Percentiles rank a stretch among this genome's conserved stretches.
Conservation (phyloP, 37 sponge, comb jelly and placozoan genomes). For the Beroe ovata region DNA sequence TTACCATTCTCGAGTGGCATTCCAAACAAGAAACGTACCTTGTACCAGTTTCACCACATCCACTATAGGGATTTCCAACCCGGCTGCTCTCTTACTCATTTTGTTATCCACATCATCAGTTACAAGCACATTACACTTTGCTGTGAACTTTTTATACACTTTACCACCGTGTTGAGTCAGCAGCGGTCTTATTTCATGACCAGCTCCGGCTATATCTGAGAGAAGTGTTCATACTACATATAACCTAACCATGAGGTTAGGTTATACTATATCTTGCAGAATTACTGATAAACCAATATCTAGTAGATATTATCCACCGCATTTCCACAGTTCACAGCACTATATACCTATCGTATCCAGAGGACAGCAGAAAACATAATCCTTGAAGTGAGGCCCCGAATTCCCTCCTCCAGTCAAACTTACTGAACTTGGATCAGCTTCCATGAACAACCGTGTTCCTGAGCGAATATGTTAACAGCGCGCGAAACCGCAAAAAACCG, state of each 20-base stretch:
- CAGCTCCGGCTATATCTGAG: background rate
- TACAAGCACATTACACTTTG: slow-evolving; percentile 19
- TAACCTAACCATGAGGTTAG: too few relatives aligned
- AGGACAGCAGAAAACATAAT: slow-evolving; percentile 34
- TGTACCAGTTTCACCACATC: background rate
- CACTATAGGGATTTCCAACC: slow-evolving; percentile 53
- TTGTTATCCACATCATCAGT: background rate
- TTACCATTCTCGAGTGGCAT: too few relatives aligned
- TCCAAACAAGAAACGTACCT: too few relatives aligned
- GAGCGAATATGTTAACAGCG: too few relatives aligned
- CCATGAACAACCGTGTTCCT: slow-evolving; percentile 33
- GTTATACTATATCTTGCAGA: too few relatives aligned
- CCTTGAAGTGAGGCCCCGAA: background rate
- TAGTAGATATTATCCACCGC: too few relatives aligned
- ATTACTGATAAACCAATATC: too few relatives aligned
- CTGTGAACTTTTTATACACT: slow-evolving; percentile 53
- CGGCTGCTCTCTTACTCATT: background rate
- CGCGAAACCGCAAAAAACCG: too few relatives aligned
- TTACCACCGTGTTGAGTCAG: background rate
- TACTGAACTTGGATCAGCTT: slow-evolving; percentile 31
- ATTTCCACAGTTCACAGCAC: too few relatives aligned
- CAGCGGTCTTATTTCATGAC: background rate
- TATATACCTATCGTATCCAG: slow-evolving; percentile 36
- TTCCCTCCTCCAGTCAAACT: background rate
- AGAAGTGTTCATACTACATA: too few relatives aligned